These are phyloP conservation scores for Proisotoma minuta DNA, from an alignment of 2,888 invertebrate genomes.

Conservation along the genomic window DNA sequence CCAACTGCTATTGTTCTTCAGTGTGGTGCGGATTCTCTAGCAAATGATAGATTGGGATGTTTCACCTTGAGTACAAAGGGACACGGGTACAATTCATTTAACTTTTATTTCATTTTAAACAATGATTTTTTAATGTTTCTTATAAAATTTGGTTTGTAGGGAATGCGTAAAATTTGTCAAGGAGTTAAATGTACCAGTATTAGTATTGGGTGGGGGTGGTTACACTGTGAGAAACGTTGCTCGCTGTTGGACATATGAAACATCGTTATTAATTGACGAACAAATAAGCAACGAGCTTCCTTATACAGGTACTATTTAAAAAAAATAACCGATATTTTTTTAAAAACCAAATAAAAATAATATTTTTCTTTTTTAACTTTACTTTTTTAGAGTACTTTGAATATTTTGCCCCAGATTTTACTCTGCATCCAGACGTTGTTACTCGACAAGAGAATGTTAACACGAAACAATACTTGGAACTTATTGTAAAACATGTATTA, in stretches of 20 bases:
- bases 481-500: slow-evolving; percentile 76
- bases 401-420: slow-evolving; percentile 96
- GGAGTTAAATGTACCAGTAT: slow-evolving; percentile 81
- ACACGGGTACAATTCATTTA: slow-evolving; percentile 62
- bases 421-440: slow-evolving; percentile 86
- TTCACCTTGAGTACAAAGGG: slow-evolving; percentile 92
- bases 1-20: slow-evolving; percentile 95
- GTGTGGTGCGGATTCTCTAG: slow-evolving; percentile 97
- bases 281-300: slow-evolving; percentile 91
- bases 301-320: slow-evolving; percentile 59
- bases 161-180: slow-evolving; percentile 97
- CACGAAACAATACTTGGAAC: slow-evolving; percentile 88
- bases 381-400: slow-evolving; percentile 73
- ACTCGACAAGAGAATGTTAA: slow-evolving; percentile 87
- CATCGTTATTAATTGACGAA: slow-evolving; percentile 86
- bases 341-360: neutral
- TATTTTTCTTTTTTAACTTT: neutral
- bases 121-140: neutral
- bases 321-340: neutral
- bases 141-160: slow-evolving; percentile 48
- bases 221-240: slow-evolving; percentile 79
- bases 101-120: neutral
- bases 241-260: slow-evolving; percentile 98
- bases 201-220: slow-evolving; percentile 79
- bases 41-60: slow-evolving; percentile 90